Base-by-base conservation (phyloP, 2,888 invertebrate species). In the Ceratothoa steindachneri region DNA sequence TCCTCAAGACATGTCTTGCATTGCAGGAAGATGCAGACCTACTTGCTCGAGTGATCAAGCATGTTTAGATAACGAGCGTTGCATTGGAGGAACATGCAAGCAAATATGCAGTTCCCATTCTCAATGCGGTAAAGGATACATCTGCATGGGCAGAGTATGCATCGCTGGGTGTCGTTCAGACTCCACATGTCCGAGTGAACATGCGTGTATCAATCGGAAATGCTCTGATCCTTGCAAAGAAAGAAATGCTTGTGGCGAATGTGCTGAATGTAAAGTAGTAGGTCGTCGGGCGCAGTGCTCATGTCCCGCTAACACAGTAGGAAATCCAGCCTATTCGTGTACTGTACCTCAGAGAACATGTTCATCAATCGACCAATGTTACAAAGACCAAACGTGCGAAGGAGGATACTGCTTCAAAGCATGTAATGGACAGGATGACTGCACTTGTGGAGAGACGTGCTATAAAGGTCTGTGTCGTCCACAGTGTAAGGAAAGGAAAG, bases 81-180 rank as follows among this genome's bases (percentile, higher is more conserved):
- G 95, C 84, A 89, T 93, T 80, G 88, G 89, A 72, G 93, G 93
- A 64, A 88, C 90, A 70, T 95, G 95, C 82, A 90, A 91, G 84
- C 87, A 90, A 1, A 90, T 95, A 30, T 95, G 95, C 83, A 95
- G 93, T 83, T 92, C 90, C 70, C 94, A 95, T 30, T 55, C 70
- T 29, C 79, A 80, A 29, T 95, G 95, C 82, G 89, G 88, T 24
- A 86, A 88, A 15, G 90, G 91, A 80, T 92, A 93, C 84, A 93
- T 95, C 81, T 95, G 95, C 82, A 91, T 92, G 84, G 92, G 91
- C 82, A 88, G 93, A 81, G 87, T 94, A 80, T 95, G 95, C 83
- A 89, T 92, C 83, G 88, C 90, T 82, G 95, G 95, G 65, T 95
- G 95, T 83, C 88, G 94, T 75, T 92, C 90, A 82, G 94, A 95